A percentile compares a stretch with the other conserved stretches of the same genome.
Conservation (phyloP, 2,797 vertebrate genomes). For the Gadopsis marmoratus region DNA sequence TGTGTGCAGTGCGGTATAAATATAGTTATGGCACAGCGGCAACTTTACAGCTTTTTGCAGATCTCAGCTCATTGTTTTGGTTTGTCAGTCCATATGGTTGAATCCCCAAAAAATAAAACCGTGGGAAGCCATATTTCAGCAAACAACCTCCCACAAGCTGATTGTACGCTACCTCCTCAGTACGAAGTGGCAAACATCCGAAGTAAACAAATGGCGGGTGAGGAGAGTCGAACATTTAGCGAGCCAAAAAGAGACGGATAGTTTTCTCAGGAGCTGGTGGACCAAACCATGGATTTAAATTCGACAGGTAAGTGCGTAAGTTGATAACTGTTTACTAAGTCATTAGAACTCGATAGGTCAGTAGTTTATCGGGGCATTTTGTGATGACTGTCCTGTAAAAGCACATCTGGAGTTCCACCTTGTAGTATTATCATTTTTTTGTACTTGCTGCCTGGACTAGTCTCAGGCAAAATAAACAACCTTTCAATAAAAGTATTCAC, state of each 20-base stretch:
- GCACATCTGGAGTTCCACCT: not conserved
- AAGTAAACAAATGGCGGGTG: constrained; percentile 28
- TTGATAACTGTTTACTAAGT: not conserved
- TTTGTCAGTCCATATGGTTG: constrained; percentile 33
- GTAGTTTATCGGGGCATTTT: not conserved
- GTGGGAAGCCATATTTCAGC: constrained; percentile 24
- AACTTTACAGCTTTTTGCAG: constrained; percentile 4
- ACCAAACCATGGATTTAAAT: not conserved
- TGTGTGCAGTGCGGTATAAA: not conserved
- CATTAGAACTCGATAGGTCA: not conserved
- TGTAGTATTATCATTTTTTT: constrained; percentile 11
- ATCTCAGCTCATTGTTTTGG: constrained; percentile 22
- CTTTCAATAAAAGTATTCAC: constrained; percentile 57
- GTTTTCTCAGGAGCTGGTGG: not conserved
- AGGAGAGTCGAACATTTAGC: not conserved
- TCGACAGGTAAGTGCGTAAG: not conserved
- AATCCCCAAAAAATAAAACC: constrained; percentile 15
- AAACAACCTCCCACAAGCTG: constrained; percentile 10
- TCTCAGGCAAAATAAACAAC: constrained; percentile 45
- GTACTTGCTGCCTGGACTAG: constrained; percentile 24
- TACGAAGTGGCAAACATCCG: not conserved
- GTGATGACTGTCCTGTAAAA: constrained; percentile 4
- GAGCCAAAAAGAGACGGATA: not conserved
- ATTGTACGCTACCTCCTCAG: constrained; percentile 31
- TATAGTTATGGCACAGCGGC: not conserved